Evolutionary conservation across 2,797 vertebrate species (phyloP), one percentile per base, ranked within the genome.

Genomic region (Clarias laeviceps): DNA sequence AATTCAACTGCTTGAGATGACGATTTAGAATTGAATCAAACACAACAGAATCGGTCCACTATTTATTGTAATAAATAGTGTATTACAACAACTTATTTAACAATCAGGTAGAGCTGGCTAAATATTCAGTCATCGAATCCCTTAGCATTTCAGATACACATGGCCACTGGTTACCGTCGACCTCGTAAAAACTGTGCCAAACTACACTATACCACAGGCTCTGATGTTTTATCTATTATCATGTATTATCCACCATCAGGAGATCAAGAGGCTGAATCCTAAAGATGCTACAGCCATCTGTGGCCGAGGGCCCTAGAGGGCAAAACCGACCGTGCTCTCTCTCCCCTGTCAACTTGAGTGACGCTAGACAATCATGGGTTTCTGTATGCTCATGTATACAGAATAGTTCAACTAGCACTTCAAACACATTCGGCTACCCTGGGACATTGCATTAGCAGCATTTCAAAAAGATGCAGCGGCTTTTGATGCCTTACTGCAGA

Each of bases 371-470:
- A 78, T 34, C 4, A 17, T 59, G 18, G 74, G 56, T 22, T 73
- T 15, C 56, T 61, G 76, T 61, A 57, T 37, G 56, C 56, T 61
- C 56, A n/a, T 62, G 56, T 59, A 84, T 40, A 37, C 56, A 70
- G 54, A 77, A 65, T 73, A 37, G 27, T 8, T 22, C 50, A 68
- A 54, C 29, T 76, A 79, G 54, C 40, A 34, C 69, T 80, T 87
- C 76, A 64, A 66, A 65, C 76, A 37, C 57, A 17, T 37, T 78
- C 57, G 17, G 22, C 57, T n/a, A 37, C 32, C 76, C 1, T 78
- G 57, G 22, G 57, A 78, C 4, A 14, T 37, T 37, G 76, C 77
- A 80, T 80, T 66, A 83, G 56, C 70, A 79, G 34, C 37, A 62
- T 79, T 79, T 79, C 59, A 40, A 79, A 79, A 79, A 40, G 17